Conservation (phyloP, 2,797 vertebrate genomes). For the Notoglanidium macrostoma region DNA sequence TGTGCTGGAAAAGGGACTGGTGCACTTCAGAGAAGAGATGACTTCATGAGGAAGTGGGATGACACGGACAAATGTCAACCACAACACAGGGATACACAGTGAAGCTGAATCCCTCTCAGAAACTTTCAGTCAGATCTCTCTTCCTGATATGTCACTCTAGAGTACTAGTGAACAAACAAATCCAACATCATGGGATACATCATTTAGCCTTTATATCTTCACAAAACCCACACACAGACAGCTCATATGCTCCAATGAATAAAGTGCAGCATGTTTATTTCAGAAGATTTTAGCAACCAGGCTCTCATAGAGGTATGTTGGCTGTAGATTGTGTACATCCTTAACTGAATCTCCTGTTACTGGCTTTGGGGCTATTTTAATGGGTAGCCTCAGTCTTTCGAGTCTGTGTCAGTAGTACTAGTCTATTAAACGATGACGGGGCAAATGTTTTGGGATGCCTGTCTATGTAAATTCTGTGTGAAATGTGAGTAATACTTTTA, state of each 20-base stretch:
- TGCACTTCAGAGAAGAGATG: background rate
- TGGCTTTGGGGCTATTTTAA: no score
- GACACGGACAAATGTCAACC: no score
- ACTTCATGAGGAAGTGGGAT: background rate
- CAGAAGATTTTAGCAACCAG: no score
- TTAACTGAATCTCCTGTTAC: no score
- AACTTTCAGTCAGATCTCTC: background rate
- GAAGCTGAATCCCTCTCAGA: background rate
- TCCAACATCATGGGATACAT: background rate
- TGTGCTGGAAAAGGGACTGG: background rate
- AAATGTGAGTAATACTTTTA: background rate
- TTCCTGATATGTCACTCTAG: background rate
- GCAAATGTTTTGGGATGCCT: background rate
- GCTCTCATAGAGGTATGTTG: no score
- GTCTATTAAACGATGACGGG: background rate
- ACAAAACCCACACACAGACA: background rate
- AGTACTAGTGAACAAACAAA: no score
- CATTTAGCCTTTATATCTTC: background rate
- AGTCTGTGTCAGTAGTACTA: background rate
- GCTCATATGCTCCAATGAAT: background rate
- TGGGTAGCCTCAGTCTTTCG: background rate
- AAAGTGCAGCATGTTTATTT: background rate
- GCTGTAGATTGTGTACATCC: no score
- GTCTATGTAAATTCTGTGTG: background rate
- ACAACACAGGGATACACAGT: background rate